Evolutionary conservation across 1,140 invertebrate genomes (phyloP).

Genomic region (Holcopasites calliopsidis): DNA sequence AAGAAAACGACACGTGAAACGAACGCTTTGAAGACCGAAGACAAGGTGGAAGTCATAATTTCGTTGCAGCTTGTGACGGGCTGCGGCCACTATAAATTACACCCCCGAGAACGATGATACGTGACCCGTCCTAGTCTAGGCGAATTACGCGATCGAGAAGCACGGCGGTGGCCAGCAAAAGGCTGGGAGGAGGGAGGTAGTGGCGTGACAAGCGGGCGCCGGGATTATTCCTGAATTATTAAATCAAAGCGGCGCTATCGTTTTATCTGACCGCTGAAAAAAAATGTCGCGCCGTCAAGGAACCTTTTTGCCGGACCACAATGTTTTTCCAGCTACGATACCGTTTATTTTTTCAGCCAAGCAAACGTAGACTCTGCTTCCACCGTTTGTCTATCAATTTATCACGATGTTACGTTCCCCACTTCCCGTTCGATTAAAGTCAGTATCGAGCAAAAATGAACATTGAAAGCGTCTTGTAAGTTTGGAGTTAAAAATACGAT

Average conservation of each 20-base stretch:
- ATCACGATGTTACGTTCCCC: not conserved
- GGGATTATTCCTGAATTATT: slow-evolving; percentile 63
- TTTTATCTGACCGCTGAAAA: slow-evolving; percentile 28
- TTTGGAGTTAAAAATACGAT: no score
- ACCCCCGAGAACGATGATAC: slow-evolving; percentile 59
- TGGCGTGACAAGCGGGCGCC: slow-evolving; percentile 60
- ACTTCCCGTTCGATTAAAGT: no score
- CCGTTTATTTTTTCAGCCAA: no score
- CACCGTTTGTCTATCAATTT: not conserved
- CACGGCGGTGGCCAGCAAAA: slow-evolving; percentile 23
- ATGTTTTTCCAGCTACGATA: no score
- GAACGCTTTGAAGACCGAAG: not conserved
- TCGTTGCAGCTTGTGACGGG: slow-evolving; percentile 28
- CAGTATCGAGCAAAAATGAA: no score
- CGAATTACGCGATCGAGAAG: slow-evolving; percentile 62
- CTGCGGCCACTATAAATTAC: slow-evolving; percentile 56
- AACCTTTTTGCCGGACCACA: no score
- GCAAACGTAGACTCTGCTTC: no score
- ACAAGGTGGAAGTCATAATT: slow-evolving; percentile 48
- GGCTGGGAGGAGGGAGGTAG: not conserved
- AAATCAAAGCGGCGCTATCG: slow-evolving; percentile 53
- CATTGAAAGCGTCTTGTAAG: no score
- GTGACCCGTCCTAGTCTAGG: slow-evolving; percentile 48
- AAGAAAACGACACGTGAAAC: slow-evolving; percentile 33
- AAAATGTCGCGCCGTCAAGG: no score